These are phyloP conservation scores for Drosophila auraria DNA, from an alignment of 1,140 invertebrate genomes.

Conservation along the genomic window DNA sequence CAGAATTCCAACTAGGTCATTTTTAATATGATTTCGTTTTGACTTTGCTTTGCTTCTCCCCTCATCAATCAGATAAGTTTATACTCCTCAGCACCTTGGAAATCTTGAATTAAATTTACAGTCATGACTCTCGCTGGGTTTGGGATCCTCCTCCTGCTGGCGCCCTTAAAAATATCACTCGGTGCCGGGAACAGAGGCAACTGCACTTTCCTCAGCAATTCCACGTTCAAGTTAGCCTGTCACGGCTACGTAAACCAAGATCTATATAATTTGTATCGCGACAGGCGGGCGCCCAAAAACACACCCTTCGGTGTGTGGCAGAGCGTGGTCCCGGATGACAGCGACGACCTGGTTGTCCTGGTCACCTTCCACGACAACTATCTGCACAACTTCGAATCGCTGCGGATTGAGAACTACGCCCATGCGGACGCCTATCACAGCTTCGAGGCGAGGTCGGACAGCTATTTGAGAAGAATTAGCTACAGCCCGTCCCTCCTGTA, in stretches of 20 bases:
- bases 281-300: neutral
- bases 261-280: neutral
- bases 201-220: neutral
- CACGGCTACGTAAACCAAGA: no score
- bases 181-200: neutral
- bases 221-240: neutral
- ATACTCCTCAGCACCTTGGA: neutral
- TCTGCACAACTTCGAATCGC: neutral
- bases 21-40: no score
- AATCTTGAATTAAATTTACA: conserved; percentile 1
- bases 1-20: no score
- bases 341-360: neutral
- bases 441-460: neutral
- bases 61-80: neutral
- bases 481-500: neutral
- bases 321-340: no score
- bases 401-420: neutral
- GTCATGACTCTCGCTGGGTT: neutral
- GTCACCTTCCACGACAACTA: neutral
- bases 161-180: no score
- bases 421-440: neutral
- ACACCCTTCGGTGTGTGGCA: conserved; percentile 1
- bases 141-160: neutral
- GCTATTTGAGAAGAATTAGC: fast-evolving
- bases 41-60: neutral